Base-by-base conservation (phyloP, 2,888 invertebrate genomes). In the Clitarchus hookeri region DNA sequence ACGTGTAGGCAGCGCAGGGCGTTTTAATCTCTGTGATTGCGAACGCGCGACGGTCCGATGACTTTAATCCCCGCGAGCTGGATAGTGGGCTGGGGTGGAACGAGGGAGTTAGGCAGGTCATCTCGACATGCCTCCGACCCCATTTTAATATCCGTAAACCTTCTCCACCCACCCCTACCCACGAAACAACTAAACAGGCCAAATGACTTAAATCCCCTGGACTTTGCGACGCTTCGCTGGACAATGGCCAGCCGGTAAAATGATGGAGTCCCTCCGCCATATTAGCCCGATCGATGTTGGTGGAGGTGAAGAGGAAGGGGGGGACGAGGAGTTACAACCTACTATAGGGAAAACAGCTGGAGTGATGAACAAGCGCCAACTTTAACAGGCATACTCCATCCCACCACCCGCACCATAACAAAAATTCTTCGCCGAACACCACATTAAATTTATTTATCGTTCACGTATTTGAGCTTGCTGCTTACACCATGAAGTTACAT, bases 161-260 rank as follows among this genome's bases (percentile, higher is more conserved):
- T 36, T 36, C 36, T 79, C 23, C 44, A 16, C 25, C 53, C 44
- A 19, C 23, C 85, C 83, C 44, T 83, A 83, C 83, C 85, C 77
- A 77, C 84, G 79, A 86, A 86, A 84, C 79, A 86, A 86, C 86
- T 25, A 48, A 54, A 36, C 84, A 27, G 48, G 53, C 84, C 36
- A 82, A 82, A 82, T 82, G 27, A 82, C 82, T 82, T 36, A 82
- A 82, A 82, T 82, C 82, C 82, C 27, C 82, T 82, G 82, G 82
- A 82, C 82, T 36, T 82, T 82, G 44, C 36, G 44, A 82, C 44
- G 82, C 82, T 82, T 36, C 82, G 36, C 19, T 82, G 27, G 82
- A 82, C 82, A 82, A 82, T 82, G 82, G 82, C 19, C 82, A 9
- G 27, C 19, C 36, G 9, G 44, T 44, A 16, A 12, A 36, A 82